Conservation (phyloP, 2,888 invertebrate species). For the Tetragnatha montana region DNA sequence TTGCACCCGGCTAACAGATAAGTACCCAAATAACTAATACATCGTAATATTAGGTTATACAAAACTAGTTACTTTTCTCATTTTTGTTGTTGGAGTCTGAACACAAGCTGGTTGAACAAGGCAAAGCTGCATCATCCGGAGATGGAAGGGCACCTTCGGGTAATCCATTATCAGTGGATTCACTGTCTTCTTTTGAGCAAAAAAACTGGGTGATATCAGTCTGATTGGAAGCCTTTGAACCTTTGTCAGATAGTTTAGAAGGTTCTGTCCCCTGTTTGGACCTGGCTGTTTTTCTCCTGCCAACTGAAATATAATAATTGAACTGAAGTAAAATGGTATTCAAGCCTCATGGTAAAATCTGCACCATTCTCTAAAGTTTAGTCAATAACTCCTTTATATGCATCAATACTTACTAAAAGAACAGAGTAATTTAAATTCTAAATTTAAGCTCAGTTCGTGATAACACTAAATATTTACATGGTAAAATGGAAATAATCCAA, state of each 20-base stretch:
- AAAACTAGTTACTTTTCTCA: neutral
- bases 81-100: slow-evolving; percentile 17
- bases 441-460: too few relatives aligned
- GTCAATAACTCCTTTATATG: too few relatives aligned
- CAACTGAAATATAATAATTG: too few relatives aligned
- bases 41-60: too few relatives aligned
- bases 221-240: neutral
- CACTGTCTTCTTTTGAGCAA: slow-evolving; percentile 5
- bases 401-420: too few relatives aligned
- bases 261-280: slow-evolving; percentile 6
- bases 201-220: slow-evolving; percentile 28
- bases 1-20: too few relatives aligned
- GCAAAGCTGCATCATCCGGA: slow-evolving; percentile 69
- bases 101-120: slow-evolving; percentile 42
- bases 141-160: slow-evolving; percentile 53
- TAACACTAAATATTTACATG: too few relatives aligned
- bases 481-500: too few relatives aligned
- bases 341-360: too few relatives aligned
- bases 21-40: too few relatives aligned
- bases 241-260: slow-evolving; percentile 13
- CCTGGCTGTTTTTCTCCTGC: slow-evolving; percentile 13
- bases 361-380: too few relatives aligned
- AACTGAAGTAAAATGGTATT: neutral
- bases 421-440: too few relatives aligned
- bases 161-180: neutral